Conservation (phyloP, 2,888 invertebrate genomes). For the Pristionchus fissidentatus region DNA sequence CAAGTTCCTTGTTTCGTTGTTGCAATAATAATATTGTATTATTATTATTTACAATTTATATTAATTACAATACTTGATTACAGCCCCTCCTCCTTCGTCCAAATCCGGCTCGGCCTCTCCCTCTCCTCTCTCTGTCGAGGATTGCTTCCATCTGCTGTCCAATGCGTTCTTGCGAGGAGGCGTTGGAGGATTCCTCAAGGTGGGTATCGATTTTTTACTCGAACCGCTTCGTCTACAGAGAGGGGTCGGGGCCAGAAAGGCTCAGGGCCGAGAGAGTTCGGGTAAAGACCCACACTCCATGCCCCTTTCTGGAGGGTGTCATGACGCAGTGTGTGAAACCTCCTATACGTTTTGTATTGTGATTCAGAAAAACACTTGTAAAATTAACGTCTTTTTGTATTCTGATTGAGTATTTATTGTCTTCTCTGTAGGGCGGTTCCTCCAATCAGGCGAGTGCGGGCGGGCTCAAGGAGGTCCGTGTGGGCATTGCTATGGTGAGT, state of each 20-base stretch:
- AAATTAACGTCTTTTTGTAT: no score
- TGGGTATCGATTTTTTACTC: no score
- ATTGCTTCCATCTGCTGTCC: constrained; percentile 90
- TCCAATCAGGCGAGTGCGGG: constrained; percentile 80
- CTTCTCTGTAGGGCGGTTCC: constrained; percentile 29
- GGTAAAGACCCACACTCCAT: no score
- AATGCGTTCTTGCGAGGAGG: constrained; percentile 94
- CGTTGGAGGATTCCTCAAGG: constrained; percentile 86
- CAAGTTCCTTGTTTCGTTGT: no score
- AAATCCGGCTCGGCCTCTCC: constrained; percentile 25
- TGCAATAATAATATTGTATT: no score
- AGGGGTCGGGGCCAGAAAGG: neutral
- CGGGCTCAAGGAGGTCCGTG: constrained; percentile 93
- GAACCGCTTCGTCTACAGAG: no score
- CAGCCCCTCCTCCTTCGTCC: constrained; percentile 30
- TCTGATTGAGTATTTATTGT: neutral
- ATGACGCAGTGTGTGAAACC: no score
- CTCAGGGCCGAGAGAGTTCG: neutral
- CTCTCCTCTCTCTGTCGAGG: constrained; percentile 81
- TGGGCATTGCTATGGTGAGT: constrained; percentile 93
- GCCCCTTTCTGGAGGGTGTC: no score
- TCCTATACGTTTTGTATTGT: no score
- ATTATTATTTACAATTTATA: neutral
- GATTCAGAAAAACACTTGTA: no score
- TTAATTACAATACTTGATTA: neutral